phyloP scores from a whole-genome alignment of 2,113 vertebrate genomes.

The Chelonoidis abingdonii region DNA sequence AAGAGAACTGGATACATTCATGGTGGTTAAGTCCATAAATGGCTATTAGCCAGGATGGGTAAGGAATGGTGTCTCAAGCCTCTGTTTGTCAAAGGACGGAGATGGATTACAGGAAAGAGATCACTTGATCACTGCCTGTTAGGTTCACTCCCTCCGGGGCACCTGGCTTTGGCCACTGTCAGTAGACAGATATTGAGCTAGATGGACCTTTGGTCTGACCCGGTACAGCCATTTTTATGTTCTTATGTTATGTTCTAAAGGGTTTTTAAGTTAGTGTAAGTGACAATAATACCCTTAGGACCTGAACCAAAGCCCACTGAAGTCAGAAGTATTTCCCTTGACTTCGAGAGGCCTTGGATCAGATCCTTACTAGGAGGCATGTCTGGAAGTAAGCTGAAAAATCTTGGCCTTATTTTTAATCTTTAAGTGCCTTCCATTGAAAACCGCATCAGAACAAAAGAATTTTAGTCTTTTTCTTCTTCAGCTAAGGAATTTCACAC shows the following conservation, averaged over 20 bases:
- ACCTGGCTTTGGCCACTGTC: too few relatives aligned
- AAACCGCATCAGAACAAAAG: background rate
- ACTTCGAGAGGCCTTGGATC: background rate
- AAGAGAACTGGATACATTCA: too few relatives aligned
- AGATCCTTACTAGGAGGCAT: background rate
- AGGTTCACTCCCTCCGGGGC: too few relatives aligned
- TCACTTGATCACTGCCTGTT: too few relatives aligned
- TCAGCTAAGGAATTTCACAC: background rate
- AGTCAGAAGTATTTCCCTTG: background rate
- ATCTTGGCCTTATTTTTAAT: background rate
- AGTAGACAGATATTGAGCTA: too few relatives aligned
- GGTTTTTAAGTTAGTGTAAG: background rate
- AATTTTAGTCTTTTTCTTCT: background rate
- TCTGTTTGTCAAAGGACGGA: too few relatives aligned
- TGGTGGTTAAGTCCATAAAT: too few relatives aligned
- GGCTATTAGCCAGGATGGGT: too few relatives aligned
- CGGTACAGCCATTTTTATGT: too few relatives aligned
- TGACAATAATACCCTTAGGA: background rate
- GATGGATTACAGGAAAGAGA: too few relatives aligned
- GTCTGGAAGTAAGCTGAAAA: background rate
- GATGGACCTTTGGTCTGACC: too few relatives aligned
- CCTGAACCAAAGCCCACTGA: slow-evolving; percentile 5
- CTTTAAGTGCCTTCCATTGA: background rate
- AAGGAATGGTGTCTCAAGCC: too few relatives aligned
- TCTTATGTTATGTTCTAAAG: background rate